Conservation (phyloP, 2,113 vertebrate species). For the Lampris incognitus region DNA sequence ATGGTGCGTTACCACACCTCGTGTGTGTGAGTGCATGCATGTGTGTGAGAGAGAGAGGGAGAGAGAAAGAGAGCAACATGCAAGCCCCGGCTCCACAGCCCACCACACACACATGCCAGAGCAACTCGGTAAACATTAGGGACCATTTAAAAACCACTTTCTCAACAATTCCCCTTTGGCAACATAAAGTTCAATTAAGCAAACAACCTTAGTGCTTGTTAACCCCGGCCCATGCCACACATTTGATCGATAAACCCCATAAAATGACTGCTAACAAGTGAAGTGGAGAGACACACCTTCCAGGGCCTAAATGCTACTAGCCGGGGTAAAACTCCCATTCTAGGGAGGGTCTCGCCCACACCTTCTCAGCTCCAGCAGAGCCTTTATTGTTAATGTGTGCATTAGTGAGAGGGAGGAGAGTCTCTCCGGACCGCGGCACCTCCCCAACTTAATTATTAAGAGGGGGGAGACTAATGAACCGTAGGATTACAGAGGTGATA, state of each 20-base stretch:
- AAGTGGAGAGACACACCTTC: slow-evolving; percentile 17
- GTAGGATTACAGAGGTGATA: slow-evolving; percentile 80
- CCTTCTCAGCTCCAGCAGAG: slow-evolving; percentile 58
- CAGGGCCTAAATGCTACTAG: too few species aligned
- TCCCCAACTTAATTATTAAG: slow-evolving; percentile 76
- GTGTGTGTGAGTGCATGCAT: background rate
- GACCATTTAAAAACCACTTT: slow-evolving; percentile 63
- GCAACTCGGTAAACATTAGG: slow-evolving; percentile 49
- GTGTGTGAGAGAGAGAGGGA: too few species aligned
- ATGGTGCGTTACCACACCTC: background rate
- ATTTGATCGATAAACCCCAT: slow-evolving; percentile 52
- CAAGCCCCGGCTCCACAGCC: slow-evolving; percentile 30
- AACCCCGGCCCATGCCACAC: slow-evolving; percentile 50
- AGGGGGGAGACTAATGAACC: slow-evolving; percentile 73
- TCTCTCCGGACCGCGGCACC: slow-evolving; percentile 63
- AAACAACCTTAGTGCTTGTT: slow-evolving; percentile 56
- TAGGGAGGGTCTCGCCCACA: slow-evolving; percentile 19
- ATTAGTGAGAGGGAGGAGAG: slow-evolving; percentile 52
- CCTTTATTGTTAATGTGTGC: slow-evolving; percentile 72
- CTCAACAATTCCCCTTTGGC: slow-evolving; percentile 54
- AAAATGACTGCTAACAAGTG: slow-evolving; percentile 48
- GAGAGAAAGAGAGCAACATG: background rate
- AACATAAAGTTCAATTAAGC: slow-evolving; percentile 66
- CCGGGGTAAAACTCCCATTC: slow-evolving; percentile 8
- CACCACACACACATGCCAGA: slow-evolving; percentile 14